Evolutionary conservation across 2,797 vertebrate genomes (phyloP).

Genomic region (Podargus strigoides): DNA sequence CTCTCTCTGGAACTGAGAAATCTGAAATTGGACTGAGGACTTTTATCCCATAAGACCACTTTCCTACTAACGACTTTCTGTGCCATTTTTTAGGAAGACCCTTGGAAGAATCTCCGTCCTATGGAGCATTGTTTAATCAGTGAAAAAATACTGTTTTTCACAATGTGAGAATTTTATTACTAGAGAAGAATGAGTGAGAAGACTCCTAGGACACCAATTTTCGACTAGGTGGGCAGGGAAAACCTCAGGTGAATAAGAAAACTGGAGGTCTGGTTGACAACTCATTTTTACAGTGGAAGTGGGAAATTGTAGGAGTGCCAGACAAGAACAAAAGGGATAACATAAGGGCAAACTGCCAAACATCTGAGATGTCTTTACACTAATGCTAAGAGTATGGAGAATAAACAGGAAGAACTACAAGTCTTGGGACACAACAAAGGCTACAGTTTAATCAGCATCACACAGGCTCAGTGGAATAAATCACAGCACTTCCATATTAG

Average conservation of each 20-base stretch:
- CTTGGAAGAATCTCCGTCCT: background rate
- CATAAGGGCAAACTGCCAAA: slow-evolving; percentile 49
- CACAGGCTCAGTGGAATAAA: slow-evolving; percentile 21
- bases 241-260: slow-evolving; percentile 26
- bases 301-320: slow-evolving; percentile 4
- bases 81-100: background rate
- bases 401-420: slow-evolving; percentile 62
- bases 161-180: background rate
- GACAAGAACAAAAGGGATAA: slow-evolving; percentile 41
- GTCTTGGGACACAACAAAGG: slow-evolving; percentile 48
- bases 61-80: background rate
- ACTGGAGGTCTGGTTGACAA: background rate
- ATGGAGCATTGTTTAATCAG: background rate
- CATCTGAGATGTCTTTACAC: slow-evolving; percentile 55
- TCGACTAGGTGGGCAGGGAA: background rate
- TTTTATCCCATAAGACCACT: background rate
- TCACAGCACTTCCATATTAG: background rate
- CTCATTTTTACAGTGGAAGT: slow-evolving; percentile 6
- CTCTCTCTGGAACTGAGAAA: background rate
- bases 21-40: background rate
- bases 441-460: slow-evolving; percentile 20
- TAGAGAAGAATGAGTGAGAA: background rate
- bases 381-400: slow-evolving; percentile 43
- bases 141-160: background rate
- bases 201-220: background rate